A percentile compares a stretch with the other conserved stretches of the same genome.
phyloP scores from a whole-genome alignment of 2,113 vertebrate genomes.

The Nettapus auritus region DNA sequence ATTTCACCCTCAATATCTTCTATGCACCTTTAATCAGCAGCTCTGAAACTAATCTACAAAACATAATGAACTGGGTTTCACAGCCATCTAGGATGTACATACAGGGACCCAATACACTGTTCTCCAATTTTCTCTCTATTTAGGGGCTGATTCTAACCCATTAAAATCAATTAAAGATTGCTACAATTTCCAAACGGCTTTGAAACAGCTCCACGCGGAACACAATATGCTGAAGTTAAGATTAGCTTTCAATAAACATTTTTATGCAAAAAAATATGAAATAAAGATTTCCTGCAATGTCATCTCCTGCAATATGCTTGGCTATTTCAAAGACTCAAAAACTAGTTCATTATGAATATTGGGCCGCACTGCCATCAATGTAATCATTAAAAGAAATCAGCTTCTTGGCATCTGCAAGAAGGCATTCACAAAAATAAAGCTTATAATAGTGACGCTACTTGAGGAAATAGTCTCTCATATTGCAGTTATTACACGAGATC shows the following conservation, averaged over 20 bases:
- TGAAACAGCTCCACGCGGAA: constrained; percentile 1
- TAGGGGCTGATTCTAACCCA: not conserved
- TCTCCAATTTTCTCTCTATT: constrained; percentile 31
- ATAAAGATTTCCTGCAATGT: not conserved
- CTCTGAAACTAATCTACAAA: constrained; percentile 16
- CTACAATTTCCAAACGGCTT: not conserved
- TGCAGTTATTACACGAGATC: constrained; percentile 44
- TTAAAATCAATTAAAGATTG: not conserved
- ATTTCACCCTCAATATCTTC: not conserved
- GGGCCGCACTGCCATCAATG: not conserved
- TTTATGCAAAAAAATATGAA: not conserved
- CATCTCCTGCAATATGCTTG: not conserved
- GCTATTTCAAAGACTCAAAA: not conserved
- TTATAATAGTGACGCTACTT: constrained; percentile 32
- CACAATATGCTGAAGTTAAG: not conserved
- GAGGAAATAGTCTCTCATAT: constrained; percentile 40
- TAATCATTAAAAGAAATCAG: not conserved
- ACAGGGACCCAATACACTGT: not conserved
- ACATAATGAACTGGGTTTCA: not conserved
- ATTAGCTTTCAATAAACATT: not conserved
- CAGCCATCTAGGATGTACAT: not conserved
- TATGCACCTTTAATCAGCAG: not conserved
- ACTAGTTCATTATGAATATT: not conserved
- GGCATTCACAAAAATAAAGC: constrained; percentile 41
- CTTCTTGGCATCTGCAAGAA: constrained; percentile 30